Base-by-base conservation (phyloP, 1,140 invertebrate species). In the Drosophila tristis region DNA sequence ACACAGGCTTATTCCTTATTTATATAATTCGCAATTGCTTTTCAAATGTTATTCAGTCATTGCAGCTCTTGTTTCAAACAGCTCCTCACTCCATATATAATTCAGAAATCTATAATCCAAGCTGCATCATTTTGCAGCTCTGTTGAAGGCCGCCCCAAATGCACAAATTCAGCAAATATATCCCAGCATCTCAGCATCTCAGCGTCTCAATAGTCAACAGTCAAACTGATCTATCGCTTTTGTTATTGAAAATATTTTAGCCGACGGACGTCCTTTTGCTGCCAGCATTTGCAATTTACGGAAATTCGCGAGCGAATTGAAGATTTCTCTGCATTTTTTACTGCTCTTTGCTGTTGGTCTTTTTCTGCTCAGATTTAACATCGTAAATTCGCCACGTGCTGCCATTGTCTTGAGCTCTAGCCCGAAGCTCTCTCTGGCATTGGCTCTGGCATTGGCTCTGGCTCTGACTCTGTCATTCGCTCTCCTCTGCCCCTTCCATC, bases 371-470 rank as follows among this genome's bases (percentile, higher is more conserved):
- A 63, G 59, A 74, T 74, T 81, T 62, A 77, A 73, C 78, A 68
- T 65, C 60, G 60, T 78, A 84, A 82, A 78, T 78, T 75, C 59
- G 43, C 68, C 68, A 77, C 71, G 63, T 79, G 64, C 56, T 58
- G 54, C 70, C 57, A 74, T 80, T 80, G 72, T 76, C 64, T 62
- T 59, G 45, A 49, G 49, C 35, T 48, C 54, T 15, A 45, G 54
- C 29, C 13, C 42, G 26, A 2, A 53, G 47, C 23, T 23, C 42
- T 53, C 20, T 25, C 11, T 39, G 31, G 35, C 59, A 50, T 16
- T 39, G 20, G 42, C 16, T 16, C 9, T 54, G 35, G 54, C n/a
- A 29, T 35, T 39, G 20, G 42, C 15, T 45, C 39, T 26, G 13
- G 42, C 13, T 56, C 25, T 39, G 23, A 0, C 54, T 35, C 9